A percentile compares a stretch with the other conserved stretches of the same genome.
Conservation (phyloP, 2,888 invertebrate genomes). For the Catocala nupta region DNA sequence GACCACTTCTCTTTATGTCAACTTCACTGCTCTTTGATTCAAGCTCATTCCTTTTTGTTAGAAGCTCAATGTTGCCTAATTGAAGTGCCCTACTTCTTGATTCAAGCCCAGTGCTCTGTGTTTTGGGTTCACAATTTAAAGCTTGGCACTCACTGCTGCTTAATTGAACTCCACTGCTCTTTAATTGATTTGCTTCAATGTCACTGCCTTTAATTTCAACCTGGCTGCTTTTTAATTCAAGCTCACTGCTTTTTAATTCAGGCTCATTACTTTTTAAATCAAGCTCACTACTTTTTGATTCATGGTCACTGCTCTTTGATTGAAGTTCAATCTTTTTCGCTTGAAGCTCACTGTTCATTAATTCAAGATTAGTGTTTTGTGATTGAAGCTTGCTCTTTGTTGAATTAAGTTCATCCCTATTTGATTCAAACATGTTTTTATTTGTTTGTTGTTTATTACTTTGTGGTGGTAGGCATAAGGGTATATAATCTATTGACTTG, state of each 20-base stretch:
- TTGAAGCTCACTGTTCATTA: constrained; percentile 4
- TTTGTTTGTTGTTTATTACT: constrained; percentile 12
- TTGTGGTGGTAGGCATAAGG: constrained; percentile 16
- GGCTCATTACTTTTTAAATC: background rate
- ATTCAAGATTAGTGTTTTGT: background rate
- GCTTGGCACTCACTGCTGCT: constrained; percentile 3
- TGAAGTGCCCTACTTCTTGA: background rate
- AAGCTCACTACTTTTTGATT: constrained; percentile 5
- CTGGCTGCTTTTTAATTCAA: background rate
- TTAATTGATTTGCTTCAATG: background rate
- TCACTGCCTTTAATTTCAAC: constrained; percentile 2
- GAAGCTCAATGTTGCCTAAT: background rate
- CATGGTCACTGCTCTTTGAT: constrained; percentile 2
- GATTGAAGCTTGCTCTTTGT: constrained; percentile 1
- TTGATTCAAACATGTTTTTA: background rate
- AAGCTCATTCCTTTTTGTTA: background rate
- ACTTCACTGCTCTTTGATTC: background rate
- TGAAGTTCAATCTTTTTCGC: background rate
- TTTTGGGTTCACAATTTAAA: background rate
- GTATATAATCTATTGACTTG: constrained; percentile 20
- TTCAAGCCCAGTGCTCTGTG: background rate
- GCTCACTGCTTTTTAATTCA: background rate
- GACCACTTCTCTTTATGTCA: background rate
- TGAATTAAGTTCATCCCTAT: constrained; percentile 1
- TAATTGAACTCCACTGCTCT: too few relatives aligned